These are phyloP conservation scores for Solea solea DNA, from an alignment of 2,113 vertebrate genomes.

Conservation along the genomic window DNA sequence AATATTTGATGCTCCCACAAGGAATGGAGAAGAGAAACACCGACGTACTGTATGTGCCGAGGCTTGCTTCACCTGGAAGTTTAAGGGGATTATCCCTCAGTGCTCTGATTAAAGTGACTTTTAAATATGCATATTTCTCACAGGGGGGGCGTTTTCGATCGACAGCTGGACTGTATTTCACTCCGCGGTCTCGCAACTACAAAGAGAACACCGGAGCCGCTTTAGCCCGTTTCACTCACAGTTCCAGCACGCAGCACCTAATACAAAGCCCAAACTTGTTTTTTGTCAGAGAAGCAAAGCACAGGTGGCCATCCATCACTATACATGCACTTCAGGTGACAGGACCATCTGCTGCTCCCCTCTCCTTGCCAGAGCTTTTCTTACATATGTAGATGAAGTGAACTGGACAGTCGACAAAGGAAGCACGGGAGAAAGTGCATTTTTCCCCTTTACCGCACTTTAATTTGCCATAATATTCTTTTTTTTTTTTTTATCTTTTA, in stretches of 20 bases:
- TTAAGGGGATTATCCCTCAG: conserved; percentile 25
- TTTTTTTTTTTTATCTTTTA: too few species aligned
- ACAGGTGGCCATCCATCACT: conserved; percentile 68
- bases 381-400: conserved; percentile 56
- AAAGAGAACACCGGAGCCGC: conserved; percentile 24
- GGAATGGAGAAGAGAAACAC: conserved; percentile 31
- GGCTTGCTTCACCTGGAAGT: conserved; percentile 10
- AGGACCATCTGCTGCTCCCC: conserved; percentile 66
- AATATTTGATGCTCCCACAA: conserved; percentile 6
- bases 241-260: conserved; percentile 30
- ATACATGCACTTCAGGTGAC: conserved; percentile 64
- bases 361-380: conserved; percentile 29
- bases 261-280: conserved; percentile 34
- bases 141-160: conserved; percentile 31
- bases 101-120: conserved; percentile 41
- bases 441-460: not conserved
- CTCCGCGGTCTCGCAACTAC: conserved; percentile 40
- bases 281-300: conserved; percentile 30
- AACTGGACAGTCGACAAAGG: conserved; percentile 41
- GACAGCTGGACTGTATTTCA: conserved; percentile 28
- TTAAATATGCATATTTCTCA: conserved; percentile 34
- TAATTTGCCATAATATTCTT: too few species aligned
- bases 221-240: conserved; percentile 22
- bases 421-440: conserved; percentile 20
- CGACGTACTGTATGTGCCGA: not conserved